phyloP scores from a whole-genome alignment of 2,888 invertebrate species.

The Drosophila cognata region DNA sequence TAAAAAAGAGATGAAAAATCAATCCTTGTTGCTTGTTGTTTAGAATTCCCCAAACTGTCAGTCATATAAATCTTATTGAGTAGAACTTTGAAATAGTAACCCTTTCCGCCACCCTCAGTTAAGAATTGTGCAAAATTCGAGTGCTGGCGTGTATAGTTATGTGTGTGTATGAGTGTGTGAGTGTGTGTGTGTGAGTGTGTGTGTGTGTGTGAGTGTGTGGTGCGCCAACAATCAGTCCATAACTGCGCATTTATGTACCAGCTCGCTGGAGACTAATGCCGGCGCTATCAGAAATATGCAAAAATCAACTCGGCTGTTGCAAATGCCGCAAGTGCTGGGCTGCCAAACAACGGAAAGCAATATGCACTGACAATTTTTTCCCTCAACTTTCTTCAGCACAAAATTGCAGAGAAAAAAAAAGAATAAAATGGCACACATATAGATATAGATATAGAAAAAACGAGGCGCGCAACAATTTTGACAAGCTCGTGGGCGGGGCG shows the following conservation, averaged over 20 bases:
- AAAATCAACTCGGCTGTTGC: constrained; percentile 75
- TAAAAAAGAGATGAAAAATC: constrained; percentile 25
- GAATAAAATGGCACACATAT: not conserved
- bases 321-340: constrained; percentile 42
- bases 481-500: constrained; percentile 43
- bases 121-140: constrained; percentile 14
- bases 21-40: constrained; percentile 26
- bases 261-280: constrained; percentile 77
- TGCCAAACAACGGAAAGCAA: constrained; percentile 64
- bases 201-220: constrained; percentile 7
- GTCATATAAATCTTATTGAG: constrained; percentile 69
- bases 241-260: constrained; percentile 73
- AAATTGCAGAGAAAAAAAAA: constrained; percentile 7
- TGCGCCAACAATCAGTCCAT: constrained; percentile 71
- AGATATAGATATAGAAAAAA: constrained; percentile 6
- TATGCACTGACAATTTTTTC: constrained; percentile 60
- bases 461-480: constrained; percentile 56
- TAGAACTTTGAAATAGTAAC: constrained; percentile 64
- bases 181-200: not conserved
- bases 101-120: constrained; percentile 36
- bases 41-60: constrained; percentile 55
- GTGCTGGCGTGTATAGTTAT: not conserved
- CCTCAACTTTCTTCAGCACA: constrained; percentile 40
- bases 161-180: not conserved
- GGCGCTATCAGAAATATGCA: constrained; percentile 72